These are phyloP conservation scores for Anoplius nigerrimus DNA, from an alignment of 2,888 invertebrate genomes.

Conservation along the genomic window DNA sequence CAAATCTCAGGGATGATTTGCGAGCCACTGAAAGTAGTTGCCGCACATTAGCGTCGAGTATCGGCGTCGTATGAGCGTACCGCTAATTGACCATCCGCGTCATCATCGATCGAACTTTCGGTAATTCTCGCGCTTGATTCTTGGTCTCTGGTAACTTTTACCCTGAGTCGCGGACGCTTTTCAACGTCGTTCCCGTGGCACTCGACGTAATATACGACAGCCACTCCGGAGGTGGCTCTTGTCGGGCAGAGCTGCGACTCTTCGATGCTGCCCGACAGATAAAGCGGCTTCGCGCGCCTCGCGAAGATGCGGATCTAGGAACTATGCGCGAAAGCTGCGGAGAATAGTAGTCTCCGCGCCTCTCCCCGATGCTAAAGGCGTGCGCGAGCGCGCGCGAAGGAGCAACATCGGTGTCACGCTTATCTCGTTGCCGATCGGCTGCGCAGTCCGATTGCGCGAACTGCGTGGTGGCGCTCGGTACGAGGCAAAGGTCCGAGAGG, in stretches of 20 bases:
- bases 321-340: constrained; percentile 48
- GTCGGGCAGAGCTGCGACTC: constrained; percentile 38
- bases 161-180: not conserved
- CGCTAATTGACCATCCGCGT: too few species aligned
- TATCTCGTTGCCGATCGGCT: constrained; percentile 50
- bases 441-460: constrained; percentile 50
- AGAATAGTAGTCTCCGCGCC: constrained; percentile 47
- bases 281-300: constrained; percentile 36
- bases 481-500: constrained; percentile 8
- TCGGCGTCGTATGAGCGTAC: too few species aligned
- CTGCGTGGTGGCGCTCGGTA: constrained; percentile 45
- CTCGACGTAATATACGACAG: constrained; percentile 9
- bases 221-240: constrained; percentile 30
- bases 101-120: too few species aligned
- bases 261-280: constrained; percentile 47
- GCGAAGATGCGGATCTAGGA: constrained; percentile 55
- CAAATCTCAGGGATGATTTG: constrained; percentile 9
- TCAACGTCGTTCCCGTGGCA: not conserved
- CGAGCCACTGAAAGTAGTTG: constrained; percentile 8
- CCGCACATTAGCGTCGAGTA: not conserved
- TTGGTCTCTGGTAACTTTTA: too few species aligned
- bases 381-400: constrained; percentile 30
- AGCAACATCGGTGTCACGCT: constrained; percentile 50
- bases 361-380: constrained; percentile 43
- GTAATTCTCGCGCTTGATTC: not conserved